Evolutionary conservation across 2,888 invertebrate species (phyloP), one percentile per base, ranked within the genome.

Genomic region (Hedya salicella): DNA sequence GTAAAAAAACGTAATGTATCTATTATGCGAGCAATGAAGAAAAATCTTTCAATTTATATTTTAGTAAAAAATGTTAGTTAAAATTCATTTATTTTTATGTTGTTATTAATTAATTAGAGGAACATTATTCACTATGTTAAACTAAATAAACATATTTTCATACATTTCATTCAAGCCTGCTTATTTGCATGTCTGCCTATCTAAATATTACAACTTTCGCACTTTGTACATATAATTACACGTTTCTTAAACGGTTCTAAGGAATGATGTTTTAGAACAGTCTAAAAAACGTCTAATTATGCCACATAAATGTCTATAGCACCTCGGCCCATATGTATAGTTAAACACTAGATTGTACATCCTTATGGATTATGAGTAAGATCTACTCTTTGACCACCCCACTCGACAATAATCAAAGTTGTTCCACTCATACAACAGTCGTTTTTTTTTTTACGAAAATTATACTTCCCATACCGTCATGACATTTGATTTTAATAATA

Each of bases 51-150:
- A 32, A 14, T 32, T 11, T 11, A 16, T 56, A 30, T 42, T n/a
- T 44, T 25, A 30, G 21, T 11, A 9, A 8, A 17, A 42, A 30
- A 11, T 16, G 11, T 46, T 46, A 21, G 13, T 13, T 13, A 32
- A 1, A 0, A 36, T 17, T 17, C 32, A 13, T 30, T 56, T 44
- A 25, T 44, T 56, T 56, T 30, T 6, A 44, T 16, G 16, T 49
- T 53, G 21, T 46, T 53, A 53, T 62, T 14, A 13, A 39, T 16
- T 16, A 36, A 56, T 21, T 53, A 66, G 40, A 52, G 44, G 50
- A 66, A 66, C 52, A 56, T 52, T 48, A 60, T 42, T 50, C 30
- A 49, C 50, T 62, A 54, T 53, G 39, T 62, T 62, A 54, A 16
- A 53, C 53, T 16, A 50, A 39, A 50, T 61, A 62, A 62, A 25